These are phyloP conservation scores for Lepus americanus DNA, from an alignment of 2,113 vertebrate genomes.

Conservation along the genomic window DNA sequence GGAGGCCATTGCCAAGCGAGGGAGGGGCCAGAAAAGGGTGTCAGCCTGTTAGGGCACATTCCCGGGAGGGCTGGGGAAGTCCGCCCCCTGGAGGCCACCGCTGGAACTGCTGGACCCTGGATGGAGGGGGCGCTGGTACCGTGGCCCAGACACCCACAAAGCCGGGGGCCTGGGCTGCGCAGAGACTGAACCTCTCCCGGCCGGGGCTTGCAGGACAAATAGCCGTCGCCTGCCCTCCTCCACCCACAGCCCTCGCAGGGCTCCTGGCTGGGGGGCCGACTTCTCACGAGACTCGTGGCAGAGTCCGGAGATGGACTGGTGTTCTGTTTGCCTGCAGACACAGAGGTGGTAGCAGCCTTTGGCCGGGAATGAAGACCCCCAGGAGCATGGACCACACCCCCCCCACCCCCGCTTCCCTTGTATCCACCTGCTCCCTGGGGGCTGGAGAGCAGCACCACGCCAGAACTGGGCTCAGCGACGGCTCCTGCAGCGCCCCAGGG, in stretches of 20 bases:
- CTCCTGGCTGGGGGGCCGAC: background rate
- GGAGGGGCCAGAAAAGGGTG: background rate
- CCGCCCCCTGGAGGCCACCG: background rate
- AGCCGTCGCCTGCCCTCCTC: background rate
- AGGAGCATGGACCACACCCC: no score
- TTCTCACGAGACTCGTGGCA: background rate
- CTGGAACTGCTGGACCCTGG: background rate
- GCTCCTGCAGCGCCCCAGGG: no score
- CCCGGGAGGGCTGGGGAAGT: background rate
- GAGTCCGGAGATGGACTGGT: background rate
- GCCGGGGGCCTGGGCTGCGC: no score
- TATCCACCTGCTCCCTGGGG: no score
- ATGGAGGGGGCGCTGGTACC: background rate
- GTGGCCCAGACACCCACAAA: background rate
- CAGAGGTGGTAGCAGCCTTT: background rate
- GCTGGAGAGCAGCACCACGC: no score
- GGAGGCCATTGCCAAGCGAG: background rate
- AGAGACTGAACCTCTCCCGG: background rate
- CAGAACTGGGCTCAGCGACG: no score
- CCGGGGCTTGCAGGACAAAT: accelerated
- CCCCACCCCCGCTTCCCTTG: no score
- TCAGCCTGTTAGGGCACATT: no score
- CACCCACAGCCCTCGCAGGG: background rate
- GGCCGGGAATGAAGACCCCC: no score
- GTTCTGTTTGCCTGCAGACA: background rate